These are phyloP conservation scores for Clarias laeviceps DNA, from an alignment of 2,797 vertebrate species.

Conservation along the genomic window DNA sequence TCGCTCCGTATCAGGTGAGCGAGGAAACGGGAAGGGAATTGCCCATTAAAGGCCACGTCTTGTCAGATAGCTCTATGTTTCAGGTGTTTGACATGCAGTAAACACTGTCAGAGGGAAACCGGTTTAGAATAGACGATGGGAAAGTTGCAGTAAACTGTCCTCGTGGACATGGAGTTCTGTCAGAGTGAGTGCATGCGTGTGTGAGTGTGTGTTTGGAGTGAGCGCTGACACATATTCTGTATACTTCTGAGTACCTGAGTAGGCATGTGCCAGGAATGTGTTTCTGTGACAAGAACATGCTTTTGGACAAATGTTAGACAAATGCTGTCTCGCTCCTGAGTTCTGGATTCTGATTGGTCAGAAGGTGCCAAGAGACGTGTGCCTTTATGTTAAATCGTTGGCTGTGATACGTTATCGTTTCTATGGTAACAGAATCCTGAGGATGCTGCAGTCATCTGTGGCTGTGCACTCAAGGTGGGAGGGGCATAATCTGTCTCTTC, in stretches of 20 bases:
- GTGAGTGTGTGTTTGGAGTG: conserved; percentile 3
- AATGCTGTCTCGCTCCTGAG: neutral
- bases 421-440: neutral
- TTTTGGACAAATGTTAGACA: conserved; percentile 10
- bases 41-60: conserved; percentile 18
- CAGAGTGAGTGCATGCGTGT: neutral
- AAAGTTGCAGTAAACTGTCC: conserved; percentile 26
- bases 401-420: neutral
- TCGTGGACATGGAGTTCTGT: neutral
- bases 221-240: conserved; percentile 6
- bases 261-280: conserved; percentile 2
- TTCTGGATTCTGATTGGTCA: conserved; percentile 10
- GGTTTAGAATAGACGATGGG: neutral
- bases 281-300: neutral
- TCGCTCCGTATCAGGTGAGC: neutral
- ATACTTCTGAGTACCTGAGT: neutral
- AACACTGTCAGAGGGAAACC: conserved; percentile 13
- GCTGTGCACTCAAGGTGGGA: neutral
- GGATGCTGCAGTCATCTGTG: neutral
- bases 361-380: neutral
- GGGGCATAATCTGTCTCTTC: neutral
- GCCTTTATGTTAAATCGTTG: neutral
- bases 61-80: conserved; percentile 12
- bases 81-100: conserved; percentile 8
- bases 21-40: conserved; percentile 22